These are phyloP conservation scores for Borostomias antarcticus DNA, from an alignment of 2,797 vertebrate genomes.

Conservation along the genomic window DNA sequence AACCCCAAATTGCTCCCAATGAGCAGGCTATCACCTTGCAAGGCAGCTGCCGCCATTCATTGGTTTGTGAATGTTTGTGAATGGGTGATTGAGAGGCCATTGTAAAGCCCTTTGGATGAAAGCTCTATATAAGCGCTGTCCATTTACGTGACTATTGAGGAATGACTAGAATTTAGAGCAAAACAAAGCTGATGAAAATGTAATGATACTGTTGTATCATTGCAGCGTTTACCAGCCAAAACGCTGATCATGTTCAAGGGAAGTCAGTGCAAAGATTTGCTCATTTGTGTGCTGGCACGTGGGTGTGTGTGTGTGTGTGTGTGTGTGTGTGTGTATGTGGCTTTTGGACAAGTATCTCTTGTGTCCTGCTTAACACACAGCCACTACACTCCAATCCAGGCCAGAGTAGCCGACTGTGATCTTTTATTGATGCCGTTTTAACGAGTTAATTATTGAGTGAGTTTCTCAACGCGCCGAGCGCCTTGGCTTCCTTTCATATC, in stretches of 20 bases:
- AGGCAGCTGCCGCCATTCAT: too few relatives aligned
- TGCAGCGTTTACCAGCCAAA: background rate
- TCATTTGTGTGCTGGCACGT: too few relatives aligned
- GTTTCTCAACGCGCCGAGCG: constrained; percentile 35
- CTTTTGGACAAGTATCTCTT: constrained; percentile 9
- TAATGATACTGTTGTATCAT: background rate
- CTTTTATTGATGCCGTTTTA: constrained; percentile 75
- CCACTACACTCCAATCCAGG: constrained; percentile 40
- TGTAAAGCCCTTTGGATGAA: too few relatives aligned
- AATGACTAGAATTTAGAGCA: background rate
- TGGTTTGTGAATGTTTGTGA: background rate
- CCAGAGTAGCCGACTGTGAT: constrained; percentile 44
- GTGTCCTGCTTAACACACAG: constrained; percentile 17
- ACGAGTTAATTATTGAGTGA: constrained; percentile 72
- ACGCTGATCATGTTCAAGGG: background rate
- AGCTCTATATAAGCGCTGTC: too few relatives aligned
- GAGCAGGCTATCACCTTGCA: too few relatives aligned
- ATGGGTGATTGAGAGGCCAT: too few relatives aligned
- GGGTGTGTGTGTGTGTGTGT: constrained; percentile 6
- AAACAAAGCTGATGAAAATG: background rate
- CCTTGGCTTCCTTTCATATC: constrained; percentile 54
- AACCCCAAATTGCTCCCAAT: too few relatives aligned
- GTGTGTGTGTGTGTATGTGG: constrained; percentile 1
- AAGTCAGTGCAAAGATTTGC: too few relatives aligned
- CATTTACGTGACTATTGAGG: too few relatives aligned